Percentiles rank a stretch among this genome's conserved stretches.
Conservation (phyloP, 2,797 vertebrate species). For the Echiichthys vipera region DNA sequence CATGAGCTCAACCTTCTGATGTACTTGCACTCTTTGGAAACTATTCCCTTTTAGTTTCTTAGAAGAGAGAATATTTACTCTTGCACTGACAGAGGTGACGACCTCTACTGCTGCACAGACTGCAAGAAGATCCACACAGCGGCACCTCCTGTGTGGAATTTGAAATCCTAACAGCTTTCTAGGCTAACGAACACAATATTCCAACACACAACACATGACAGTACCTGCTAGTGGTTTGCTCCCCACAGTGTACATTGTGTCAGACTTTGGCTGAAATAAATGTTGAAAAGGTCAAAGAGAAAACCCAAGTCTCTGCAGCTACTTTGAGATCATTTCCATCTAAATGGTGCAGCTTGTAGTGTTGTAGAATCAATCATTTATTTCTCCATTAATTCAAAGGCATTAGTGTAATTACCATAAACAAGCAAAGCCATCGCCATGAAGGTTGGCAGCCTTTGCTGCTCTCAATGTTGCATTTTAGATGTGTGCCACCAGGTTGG, state of each 20-base stretch:
- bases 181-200: conserved; percentile 26
- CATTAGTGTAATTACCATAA: conserved; percentile 36
- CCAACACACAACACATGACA: conserved; percentile 15
- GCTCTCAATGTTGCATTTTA: background rate
- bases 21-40: conserved; percentile 13
- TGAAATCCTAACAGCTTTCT: conserved; percentile 27
- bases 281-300: conserved; percentile 13
- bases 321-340: conserved; percentile 11
- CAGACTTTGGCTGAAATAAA: conserved; percentile 2
- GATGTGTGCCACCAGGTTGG: background rate
- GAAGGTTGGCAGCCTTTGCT: conserved; percentile 17
- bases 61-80: conserved; percentile 5
- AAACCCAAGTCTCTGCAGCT: background rate
- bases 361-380: background rate
- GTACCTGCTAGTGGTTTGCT: conserved; percentile 7
- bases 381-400: conserved; percentile 12
- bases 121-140: conserved; percentile 18
- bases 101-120: conserved; percentile 26
- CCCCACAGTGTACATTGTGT: conserved; percentile 10
- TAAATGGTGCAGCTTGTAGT: background rate
- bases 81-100: conserved; percentile 31
- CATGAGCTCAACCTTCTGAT: background rate
- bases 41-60: conserved; percentile 21
- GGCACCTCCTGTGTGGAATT: conserved; percentile 8
- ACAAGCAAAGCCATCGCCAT: conserved; percentile 21